Conservation (phyloP, 2,797 vertebrate genomes). For the Dermochelys coriacea region DNA sequence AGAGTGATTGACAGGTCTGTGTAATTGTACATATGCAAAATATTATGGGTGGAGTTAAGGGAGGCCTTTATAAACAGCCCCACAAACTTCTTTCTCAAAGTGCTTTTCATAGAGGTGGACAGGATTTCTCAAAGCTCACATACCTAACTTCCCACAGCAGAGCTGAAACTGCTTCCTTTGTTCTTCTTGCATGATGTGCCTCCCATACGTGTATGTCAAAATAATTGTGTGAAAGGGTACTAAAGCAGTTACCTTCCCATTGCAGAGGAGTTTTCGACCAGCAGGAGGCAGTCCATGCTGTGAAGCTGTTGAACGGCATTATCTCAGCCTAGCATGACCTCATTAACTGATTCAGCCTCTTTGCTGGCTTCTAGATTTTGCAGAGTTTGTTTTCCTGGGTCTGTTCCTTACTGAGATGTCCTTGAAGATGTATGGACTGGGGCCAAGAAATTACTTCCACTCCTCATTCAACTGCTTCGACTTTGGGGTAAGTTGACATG, state of each 20-base stretch:
- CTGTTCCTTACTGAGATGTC: constrained; percentile 97
- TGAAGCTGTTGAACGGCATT: neutral
- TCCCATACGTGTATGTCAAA: neutral
- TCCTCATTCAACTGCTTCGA: constrained; percentile 99
- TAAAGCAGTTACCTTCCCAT: neutral
- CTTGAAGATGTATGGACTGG: constrained; percentile 97
- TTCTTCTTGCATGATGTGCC: neutral
- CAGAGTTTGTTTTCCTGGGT: constrained; percentile 97
- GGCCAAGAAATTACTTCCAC: constrained; percentile 95
- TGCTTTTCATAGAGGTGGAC: neutral
- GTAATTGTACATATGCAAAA: neutral
- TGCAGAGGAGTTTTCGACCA: neutral
- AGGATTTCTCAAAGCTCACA: neutral
- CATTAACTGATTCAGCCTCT: constrained; percentile 25
- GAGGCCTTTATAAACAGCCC: neutral
- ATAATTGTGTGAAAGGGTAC: neutral
- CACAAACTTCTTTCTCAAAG: neutral
- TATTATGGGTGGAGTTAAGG: neutral
- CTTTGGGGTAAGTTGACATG: constrained; percentile 89
- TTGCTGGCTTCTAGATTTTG: constrained; percentile 86
- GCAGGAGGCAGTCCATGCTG: neutral
- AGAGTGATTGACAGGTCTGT: neutral
- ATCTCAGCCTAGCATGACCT: neutral
- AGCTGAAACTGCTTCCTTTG: neutral
- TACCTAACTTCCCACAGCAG: fast-evolving